phyloP scores from a whole-genome alignment of 1,140 invertebrate species.

The Heliconius nattereri region DNA sequence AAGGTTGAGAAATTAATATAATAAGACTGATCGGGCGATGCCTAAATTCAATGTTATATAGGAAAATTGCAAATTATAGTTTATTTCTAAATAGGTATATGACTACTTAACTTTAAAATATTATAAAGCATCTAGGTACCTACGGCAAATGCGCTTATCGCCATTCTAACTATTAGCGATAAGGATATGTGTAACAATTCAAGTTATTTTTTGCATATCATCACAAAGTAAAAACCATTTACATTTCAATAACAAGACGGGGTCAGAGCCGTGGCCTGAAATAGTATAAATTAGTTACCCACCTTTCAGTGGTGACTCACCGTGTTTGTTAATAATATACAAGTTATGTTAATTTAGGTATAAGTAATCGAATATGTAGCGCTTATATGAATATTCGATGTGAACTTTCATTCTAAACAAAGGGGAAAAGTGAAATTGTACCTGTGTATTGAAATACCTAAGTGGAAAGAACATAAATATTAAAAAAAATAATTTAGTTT shows the following conservation, averaged over 20 bases:
- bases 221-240: slow-evolving; percentile 3
- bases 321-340: background rate
- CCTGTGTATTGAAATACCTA: background rate
- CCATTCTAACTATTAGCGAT: background rate
- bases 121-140: background rate
- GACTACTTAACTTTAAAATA: background rate
- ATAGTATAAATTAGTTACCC: background rate
- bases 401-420: background rate
- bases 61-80: too few species aligned
- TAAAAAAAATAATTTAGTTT: too few species aligned
- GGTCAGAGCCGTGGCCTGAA: slow-evolving; percentile 9
- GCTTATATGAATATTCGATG: background rate
- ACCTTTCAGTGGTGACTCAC: slow-evolving; percentile 10
- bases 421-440: background rate
- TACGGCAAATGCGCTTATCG: background rate
- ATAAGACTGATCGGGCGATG: too few species aligned
- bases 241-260: background rate
- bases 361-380: background rate
- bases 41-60: background rate
- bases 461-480: background rate
- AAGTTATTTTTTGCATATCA: slow-evolving; percentile 1
- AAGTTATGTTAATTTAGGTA: slow-evolving; percentile 3
- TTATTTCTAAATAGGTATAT: background rate
- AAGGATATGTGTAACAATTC: background rate
- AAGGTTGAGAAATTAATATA: too few species aligned